Evolutionary conservation across 2,797 vertebrate species (phyloP).

Genomic region (Buceros bicornis): DNA sequence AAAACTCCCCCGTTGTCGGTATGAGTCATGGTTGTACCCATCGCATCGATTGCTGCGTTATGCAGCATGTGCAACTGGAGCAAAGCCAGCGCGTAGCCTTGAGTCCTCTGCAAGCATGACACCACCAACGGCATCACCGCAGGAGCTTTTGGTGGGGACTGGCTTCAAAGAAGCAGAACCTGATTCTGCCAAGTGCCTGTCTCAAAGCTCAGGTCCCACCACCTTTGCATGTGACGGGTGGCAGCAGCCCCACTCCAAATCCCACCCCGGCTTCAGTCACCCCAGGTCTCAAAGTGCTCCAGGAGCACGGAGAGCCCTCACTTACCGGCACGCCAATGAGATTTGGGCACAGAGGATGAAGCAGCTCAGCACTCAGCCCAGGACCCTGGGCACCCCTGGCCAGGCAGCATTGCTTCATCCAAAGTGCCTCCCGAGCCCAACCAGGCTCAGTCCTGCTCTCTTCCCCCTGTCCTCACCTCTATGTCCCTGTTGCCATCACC

Average conservation of each 20-base stretch:
- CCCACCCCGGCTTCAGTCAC: not conserved
- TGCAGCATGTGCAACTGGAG: not conserved
- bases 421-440: rapidly evolving
- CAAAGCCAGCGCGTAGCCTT: rapidly evolving
- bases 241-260: not conserved
- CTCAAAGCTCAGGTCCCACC: not conserved
- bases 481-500: not conserved
- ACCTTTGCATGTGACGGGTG: rapidly evolving
- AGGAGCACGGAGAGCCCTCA: not conserved
- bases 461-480: not conserved
- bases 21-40: not conserved
- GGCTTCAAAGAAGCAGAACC: not conserved
- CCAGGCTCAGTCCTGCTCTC: not conserved
- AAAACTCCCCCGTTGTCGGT: not conserved
- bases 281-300: not conserved
- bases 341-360: not conserved
- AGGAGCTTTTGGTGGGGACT: not conserved
- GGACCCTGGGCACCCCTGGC: not conserved
- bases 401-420: too few species aligned
- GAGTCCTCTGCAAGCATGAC: not conserved
- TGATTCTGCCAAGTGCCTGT: not conserved
- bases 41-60: not conserved
- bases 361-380: not conserved
- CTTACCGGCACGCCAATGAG: not conserved
- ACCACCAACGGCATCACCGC: rapidly evolving